Conservation (phyloP, 2,797 vertebrate species). For the Macropus fuliginosus region DNA sequence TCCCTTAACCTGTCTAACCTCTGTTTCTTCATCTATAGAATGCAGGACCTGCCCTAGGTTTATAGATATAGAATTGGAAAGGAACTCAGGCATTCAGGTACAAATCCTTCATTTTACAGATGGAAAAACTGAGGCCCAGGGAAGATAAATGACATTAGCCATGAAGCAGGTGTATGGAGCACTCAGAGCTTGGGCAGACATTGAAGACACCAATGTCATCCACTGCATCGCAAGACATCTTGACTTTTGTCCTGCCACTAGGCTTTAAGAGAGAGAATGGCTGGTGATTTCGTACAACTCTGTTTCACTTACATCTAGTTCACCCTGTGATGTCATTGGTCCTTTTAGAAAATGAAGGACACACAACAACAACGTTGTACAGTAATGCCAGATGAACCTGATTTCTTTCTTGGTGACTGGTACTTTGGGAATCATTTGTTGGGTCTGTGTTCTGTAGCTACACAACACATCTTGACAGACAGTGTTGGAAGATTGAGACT, state of each 20-base stretch:
- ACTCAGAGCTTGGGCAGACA: not conserved
- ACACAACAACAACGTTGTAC: not conserved
- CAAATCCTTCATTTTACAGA: not conserved
- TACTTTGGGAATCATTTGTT: not conserved
- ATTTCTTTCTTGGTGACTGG: not conserved
- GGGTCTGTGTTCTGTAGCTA: not conserved
- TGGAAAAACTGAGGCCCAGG: not conserved
- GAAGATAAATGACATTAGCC: not conserved
- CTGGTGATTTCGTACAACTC: not conserved
- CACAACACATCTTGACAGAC: not conserved
- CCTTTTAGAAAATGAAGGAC: not conserved
- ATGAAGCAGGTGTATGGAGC: not conserved
- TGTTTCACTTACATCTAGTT: not conserved
- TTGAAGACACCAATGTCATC: not conserved
- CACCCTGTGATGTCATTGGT: not conserved
- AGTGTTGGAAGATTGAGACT: not conserved
- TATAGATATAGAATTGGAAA: not conserved
- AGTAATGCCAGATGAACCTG: not conserved
- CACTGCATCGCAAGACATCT: not conserved
- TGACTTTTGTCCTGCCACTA: too few species aligned
- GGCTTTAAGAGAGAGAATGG: not conserved
- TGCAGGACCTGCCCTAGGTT: not conserved
- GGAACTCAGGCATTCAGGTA: not conserved
- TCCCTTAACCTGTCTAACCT: not conserved
- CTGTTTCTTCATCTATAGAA: conserved; percentile 12